A percentile compares a stretch with the other conserved stretches of the same genome.
Evolutionary conservation across 2,113 vertebrate genomes (phyloP).

Genomic region (Dunckerocampus dactyliophorus): DNA sequence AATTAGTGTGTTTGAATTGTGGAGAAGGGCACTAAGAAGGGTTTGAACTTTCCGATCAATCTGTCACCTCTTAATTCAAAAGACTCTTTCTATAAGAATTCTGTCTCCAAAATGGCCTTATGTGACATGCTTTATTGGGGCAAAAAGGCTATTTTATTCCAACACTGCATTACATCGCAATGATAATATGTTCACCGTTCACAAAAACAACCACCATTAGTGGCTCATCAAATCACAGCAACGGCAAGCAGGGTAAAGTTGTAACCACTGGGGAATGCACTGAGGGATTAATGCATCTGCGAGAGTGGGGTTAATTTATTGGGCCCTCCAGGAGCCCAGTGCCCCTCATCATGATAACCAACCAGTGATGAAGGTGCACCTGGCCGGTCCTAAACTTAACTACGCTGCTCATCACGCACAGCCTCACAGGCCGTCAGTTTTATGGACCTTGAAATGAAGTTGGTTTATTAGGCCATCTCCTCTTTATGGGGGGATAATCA

Average conservation of each 20-base stretch:
- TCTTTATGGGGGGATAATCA: conserved; percentile 4
- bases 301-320: neutral
- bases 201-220: neutral
- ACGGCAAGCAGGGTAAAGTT: neutral
- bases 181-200: neutral
- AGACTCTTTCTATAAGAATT: neutral
- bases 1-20: neutral
- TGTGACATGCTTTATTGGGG: too few species aligned
- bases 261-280: neutral
- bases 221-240: neutral
- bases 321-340: neutral
- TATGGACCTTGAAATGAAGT: conserved; percentile 10
- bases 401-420: neutral
- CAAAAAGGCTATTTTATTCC: too few species aligned
- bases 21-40: neutral
- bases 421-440: neutral
- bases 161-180: neutral
- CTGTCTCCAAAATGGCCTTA: too few species aligned
- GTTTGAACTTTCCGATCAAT: conserved; percentile 1
- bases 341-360: neutral
- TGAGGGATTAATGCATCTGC: neutral
- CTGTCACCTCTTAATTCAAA: neutral
- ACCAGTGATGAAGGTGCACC: conserved; percentile 1
- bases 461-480: conserved; percentile 8
- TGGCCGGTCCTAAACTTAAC: conserved; percentile 1